These are phyloP conservation scores for Paedocypris micromegethes DNA, from an alignment of 2,797 vertebrate species.

Conservation along the genomic window DNA sequence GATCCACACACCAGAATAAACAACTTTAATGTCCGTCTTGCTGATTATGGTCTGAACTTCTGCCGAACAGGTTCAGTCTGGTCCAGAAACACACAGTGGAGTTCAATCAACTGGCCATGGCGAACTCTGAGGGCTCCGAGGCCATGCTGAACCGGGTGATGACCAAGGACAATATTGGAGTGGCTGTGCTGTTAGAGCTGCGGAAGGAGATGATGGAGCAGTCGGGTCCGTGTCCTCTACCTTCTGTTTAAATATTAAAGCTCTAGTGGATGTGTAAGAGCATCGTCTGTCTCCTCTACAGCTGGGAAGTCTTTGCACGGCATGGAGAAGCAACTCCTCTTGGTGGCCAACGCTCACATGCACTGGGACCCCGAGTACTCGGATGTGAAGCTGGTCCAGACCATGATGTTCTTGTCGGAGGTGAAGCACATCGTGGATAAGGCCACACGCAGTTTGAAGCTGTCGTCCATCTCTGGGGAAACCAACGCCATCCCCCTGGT, in stretches of 20 bases:
- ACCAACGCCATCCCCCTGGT: constrained; percentile 91
- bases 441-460: constrained; percentile 87
- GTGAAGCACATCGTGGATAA: constrained; percentile 97
- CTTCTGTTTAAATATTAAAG: neutral
- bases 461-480: constrained; percentile 81
- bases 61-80: constrained; percentile 80
- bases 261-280: neutral
- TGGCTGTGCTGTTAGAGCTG: constrained; percentile 88
- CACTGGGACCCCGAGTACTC: constrained; percentile 98
- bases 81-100: constrained; percentile 98
- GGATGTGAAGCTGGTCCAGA: constrained; percentile 95
- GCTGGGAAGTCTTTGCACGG: constrained; percentile 86
- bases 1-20: no score
- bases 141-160: constrained; percentile 98
- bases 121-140: constrained; percentile 96
- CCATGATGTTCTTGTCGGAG: constrained; percentile 98
- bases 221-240: constrained; percentile 30
- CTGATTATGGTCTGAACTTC: neutral
- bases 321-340: constrained; percentile 91
- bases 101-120: constrained; percentile 98
- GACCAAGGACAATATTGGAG: constrained; percentile 98
- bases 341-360: constrained; percentile 96
- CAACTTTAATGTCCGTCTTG: no score
- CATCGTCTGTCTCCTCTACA: constrained; percentile 50
- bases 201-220: constrained; percentile 91